Base-by-base conservation (phyloP, 2,797 vertebrate genomes). In the Cyclopterus lumpus region DNA sequence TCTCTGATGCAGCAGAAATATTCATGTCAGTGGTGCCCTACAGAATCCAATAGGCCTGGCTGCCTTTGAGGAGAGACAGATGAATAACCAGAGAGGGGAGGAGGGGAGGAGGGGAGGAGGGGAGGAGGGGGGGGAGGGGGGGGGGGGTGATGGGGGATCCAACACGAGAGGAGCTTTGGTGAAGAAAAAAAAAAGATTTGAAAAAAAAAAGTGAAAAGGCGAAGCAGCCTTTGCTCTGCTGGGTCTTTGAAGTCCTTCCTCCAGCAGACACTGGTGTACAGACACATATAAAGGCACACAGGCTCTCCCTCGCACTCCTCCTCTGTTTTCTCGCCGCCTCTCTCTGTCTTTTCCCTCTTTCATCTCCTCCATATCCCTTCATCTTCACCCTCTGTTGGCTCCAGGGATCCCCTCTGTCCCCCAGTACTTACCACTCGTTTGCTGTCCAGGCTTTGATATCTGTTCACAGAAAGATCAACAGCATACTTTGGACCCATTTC, bases 1-100 rank as follows among this genome's bases (percentile, higher is more conserved):
- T 78, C 83, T 93, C 86, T 93, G 91, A 92, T 91, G 91, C 89
- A 89, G 91, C 89, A 94, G 91, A 93, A 93, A 93, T 92, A 94
- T 94, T 94, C 86, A 94, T 92, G 88, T 85, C 88, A 89, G 88
- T 69, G 75, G 79, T 90, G 87, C 88, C 87, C 90, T 85, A 75
- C 85, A 92, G 89, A 93, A 90, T 85, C 84, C 86, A 86, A 68
- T 72, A 72, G 82, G 88, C 84, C 75, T 48, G 70, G 75, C 78
- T 86, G 86, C 82, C 91, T 92, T 89, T 90, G 86, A 93, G 88
- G 80, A 87, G 83, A 90, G 81, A 83, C 87, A 86, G 84, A 91
- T 90, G 90, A 90, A 93, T 90, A 89, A 92, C 90, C 80, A 86
- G 83, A 90, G 71, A 73, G 76, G 67, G 58, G 67, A 49, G 75